A percentile compares a stretch with the other conserved stretches of the same genome.
phyloP scores from a whole-genome alignment of 37 sponge, comb jelly and placozoan species.

The Bolinopsis microptera region DNA sequence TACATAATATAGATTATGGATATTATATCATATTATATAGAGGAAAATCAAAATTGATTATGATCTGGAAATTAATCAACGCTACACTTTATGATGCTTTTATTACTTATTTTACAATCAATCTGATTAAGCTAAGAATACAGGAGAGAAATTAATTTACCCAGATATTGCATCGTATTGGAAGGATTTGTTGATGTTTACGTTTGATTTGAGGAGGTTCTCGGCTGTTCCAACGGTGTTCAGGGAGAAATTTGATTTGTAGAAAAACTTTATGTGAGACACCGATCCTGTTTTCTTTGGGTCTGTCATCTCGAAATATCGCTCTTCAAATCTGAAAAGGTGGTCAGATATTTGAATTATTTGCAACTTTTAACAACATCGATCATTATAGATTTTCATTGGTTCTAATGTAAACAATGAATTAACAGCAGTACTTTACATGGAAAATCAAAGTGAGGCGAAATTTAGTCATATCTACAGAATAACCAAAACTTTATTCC shows the following conservation, averaged over 20 bases:
- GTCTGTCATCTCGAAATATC: conserved; percentile 36
- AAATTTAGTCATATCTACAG: too few relatives aligned
- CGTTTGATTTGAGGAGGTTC: conserved; percentile 1
- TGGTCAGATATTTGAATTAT: too few relatives aligned
- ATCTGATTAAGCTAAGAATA: not conserved
- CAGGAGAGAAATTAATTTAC: not conserved
- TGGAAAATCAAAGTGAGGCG: too few relatives aligned
- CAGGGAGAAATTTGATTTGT: not conserved
- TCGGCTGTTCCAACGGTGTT: conserved; percentile 12
- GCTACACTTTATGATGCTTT: too few relatives aligned
- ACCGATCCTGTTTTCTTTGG: not conserved
- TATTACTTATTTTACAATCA: too few relatives aligned
- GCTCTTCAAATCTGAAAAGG: conserved; percentile 21
- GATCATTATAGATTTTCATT: too few relatives aligned
- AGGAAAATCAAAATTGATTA: too few relatives aligned
- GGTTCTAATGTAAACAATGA: not conserved
- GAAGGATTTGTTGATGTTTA: conserved; percentile 45
- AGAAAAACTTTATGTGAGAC: conserved; percentile 45
- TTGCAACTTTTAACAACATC: too few relatives aligned
- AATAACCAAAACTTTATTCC: too few relatives aligned
- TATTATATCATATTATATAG: too few relatives aligned
- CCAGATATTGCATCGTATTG: conserved; percentile 24
- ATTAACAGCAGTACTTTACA: not conserved
- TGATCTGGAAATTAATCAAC: too few relatives aligned
- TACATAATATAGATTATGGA: too few relatives aligned